Evolutionary conservation across 92 coral and sea anemone species (phyloP).

Genomic region (Metridium senile): DNA sequence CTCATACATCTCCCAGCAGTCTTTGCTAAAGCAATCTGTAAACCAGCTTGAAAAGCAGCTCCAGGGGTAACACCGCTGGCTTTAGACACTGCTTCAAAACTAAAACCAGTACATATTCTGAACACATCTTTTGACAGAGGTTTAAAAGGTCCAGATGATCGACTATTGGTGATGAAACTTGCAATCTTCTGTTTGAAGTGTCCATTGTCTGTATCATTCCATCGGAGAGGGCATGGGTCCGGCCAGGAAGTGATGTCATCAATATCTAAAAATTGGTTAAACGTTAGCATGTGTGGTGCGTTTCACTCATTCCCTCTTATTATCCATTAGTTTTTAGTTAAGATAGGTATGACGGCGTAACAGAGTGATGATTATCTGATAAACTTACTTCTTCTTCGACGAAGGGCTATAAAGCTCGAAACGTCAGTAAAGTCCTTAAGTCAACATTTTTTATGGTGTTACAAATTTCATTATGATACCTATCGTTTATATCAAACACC

Average conservation of each 20-base stretch:
- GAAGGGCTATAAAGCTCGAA: no score
- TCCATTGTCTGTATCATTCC: slow-evolving; percentile 65
- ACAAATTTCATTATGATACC: no score
- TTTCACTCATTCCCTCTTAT: no score
- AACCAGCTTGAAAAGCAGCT: slow-evolving; percentile 72
- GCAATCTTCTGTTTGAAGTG: slow-evolving; percentile 46
- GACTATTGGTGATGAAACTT: slow-evolving; percentile 29
- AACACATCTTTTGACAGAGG: slow-evolving; percentile 63
- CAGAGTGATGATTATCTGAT: no score
- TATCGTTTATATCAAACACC: no score
- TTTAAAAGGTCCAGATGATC: slow-evolving; percentile 58
- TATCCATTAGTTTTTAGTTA: no score
- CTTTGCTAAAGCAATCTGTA: slow-evolving; percentile 71
- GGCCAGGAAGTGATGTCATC: slow-evolving; percentile 30
- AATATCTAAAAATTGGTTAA: not conserved
- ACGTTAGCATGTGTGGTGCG: no score
- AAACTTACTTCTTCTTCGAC: no score
- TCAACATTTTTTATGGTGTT: no score
- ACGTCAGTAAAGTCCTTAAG: no score
- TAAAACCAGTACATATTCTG: slow-evolving; percentile 49
- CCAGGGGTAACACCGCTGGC: slow-evolving; percentile 56
- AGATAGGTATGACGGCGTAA: no score
- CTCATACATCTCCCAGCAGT: slow-evolving; percentile 46
- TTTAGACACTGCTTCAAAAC: slow-evolving; percentile 56
- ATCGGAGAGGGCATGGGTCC: slow-evolving; percentile 39